Percentiles rank a stretch among this genome's conserved stretches.
Evolutionary conservation across 2,888 invertebrate genomes (phyloP).

Genomic region (Poecilus cupreus): DNA sequence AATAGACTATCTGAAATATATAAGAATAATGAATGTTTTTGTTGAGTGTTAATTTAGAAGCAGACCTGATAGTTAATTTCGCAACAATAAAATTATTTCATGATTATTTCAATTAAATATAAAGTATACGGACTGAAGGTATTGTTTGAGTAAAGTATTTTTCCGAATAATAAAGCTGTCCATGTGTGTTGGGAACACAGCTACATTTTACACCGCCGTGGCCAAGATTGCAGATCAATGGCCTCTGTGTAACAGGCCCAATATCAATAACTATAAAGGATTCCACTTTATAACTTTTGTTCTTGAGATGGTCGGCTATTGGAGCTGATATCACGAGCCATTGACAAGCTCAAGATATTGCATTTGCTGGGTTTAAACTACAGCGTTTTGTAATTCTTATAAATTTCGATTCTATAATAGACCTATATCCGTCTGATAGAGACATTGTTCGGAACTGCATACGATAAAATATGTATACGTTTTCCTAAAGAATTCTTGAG

Average conservation of each 20-base stretch:
- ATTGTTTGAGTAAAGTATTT: no score
- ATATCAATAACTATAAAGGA: slow-evolving; percentile 54
- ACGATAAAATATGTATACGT: no score
- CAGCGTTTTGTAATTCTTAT: slow-evolving; percentile 15
- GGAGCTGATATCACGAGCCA: slow-evolving; percentile 49
- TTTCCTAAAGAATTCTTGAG: no score
- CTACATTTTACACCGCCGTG: background rate
- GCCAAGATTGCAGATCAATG: slow-evolving; percentile 35
- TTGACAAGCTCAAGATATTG: slow-evolving; percentile 33
- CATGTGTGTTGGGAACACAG: background rate
- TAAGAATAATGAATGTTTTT: no score
- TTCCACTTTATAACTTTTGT: slow-evolving; percentile 53
- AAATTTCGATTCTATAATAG: slow-evolving; percentile 1
- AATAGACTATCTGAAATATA: no score
- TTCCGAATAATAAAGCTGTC: background rate
- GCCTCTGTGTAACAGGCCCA: slow-evolving; percentile 21
- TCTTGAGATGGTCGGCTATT: slow-evolving; percentile 42
- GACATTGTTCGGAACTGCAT: background rate
- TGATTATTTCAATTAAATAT: no score
- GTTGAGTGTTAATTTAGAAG: no score
- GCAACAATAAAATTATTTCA: no score
- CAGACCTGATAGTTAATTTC: no score
- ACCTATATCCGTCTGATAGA: background rate
- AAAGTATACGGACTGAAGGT: no score
- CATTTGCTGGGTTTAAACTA: background rate